These are phyloP conservation scores for Epizoanthus ramosus DNA, from an alignment of 92 coral and sea anemone species.

Conservation along the genomic window DNA sequence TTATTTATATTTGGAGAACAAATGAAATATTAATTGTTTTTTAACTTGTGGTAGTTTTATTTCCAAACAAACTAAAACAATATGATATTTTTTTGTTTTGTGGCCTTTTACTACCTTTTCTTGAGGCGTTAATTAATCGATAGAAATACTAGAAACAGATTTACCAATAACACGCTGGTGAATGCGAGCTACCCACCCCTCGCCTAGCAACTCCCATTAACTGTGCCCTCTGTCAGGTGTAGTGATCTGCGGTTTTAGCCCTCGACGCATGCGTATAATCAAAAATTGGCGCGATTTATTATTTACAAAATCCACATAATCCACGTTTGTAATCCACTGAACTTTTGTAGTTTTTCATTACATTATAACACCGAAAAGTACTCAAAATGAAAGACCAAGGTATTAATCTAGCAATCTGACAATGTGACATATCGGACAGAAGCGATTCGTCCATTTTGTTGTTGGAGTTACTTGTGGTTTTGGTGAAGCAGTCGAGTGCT, in stretches of 20 bases:
- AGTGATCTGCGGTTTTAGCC: slow-evolving; percentile 16
- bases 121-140: too few species aligned
- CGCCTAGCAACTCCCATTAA: too few species aligned
- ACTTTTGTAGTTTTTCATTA: slow-evolving; percentile 4
- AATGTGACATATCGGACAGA: neutral
- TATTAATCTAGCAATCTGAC: neutral
- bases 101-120: too few species aligned
- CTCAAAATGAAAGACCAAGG: neutral
- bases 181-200: too few species aligned
- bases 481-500: slow-evolving; percentile 1
- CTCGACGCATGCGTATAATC: slow-evolving; percentile 73
- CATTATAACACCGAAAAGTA: neutral
- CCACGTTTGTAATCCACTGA: slow-evolving; percentile 46
- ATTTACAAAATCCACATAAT: slow-evolving; percentile 70
- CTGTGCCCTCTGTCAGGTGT: neutral
- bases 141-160: too few species aligned
- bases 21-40: too few species aligned
- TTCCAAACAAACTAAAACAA: too few species aligned
- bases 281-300: slow-evolving; percentile 91
- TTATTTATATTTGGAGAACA: too few species aligned
- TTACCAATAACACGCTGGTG: too few species aligned
- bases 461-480: neutral
- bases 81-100: too few species aligned
- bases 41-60: too few species aligned
- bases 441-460: neutral